Percentiles rank a stretch among this genome's conserved stretches.
Conservation (phyloP, 2,888 invertebrate genomes). For the Parasteatoda lunata region DNA sequence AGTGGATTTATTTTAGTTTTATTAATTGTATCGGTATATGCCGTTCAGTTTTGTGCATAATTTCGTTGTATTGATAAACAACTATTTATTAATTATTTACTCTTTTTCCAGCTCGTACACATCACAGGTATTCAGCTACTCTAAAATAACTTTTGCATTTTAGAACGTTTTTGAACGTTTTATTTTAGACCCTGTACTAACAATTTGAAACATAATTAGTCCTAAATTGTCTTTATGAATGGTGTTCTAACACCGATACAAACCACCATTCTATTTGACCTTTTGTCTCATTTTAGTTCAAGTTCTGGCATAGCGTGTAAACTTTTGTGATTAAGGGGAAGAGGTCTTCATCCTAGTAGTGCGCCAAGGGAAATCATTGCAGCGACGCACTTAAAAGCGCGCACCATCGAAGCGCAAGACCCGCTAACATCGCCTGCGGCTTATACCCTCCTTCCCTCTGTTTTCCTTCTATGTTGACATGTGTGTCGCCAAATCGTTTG, state of each 20-base stretch:
- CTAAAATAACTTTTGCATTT: slow-evolving; percentile 21
- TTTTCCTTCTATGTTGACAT: slow-evolving; percentile 31
- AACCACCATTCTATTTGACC: no score
- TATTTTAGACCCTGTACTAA: no score
- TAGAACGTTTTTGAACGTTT: not conserved
- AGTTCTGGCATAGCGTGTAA: slow-evolving; percentile 18
- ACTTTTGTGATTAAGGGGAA: slow-evolving; percentile 40
- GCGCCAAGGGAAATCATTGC: slow-evolving; percentile 44
- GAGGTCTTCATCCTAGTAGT: not conserved
- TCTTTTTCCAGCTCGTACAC: no score
- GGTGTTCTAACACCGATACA: no score
- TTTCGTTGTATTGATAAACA: no score
- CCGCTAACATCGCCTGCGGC: slow-evolving; percentile 25
- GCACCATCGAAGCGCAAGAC: slow-evolving; percentile 24
- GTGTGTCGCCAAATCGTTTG: slow-evolving; percentile 14
- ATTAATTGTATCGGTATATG: no score
- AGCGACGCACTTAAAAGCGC: slow-evolving; percentile 42
- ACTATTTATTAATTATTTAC: no score
- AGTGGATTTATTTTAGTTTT: no score
- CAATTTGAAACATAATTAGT: no score
- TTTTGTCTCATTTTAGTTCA: not conserved
- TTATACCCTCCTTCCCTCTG: slow-evolving; percentile 10
- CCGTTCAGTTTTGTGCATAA: no score
- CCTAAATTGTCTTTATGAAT: no score
- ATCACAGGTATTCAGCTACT: no score